These are phyloP conservation scores for Eutrigla gurnardus DNA, from an alignment of 2,797 vertebrate species.

Conservation along the genomic window DNA sequence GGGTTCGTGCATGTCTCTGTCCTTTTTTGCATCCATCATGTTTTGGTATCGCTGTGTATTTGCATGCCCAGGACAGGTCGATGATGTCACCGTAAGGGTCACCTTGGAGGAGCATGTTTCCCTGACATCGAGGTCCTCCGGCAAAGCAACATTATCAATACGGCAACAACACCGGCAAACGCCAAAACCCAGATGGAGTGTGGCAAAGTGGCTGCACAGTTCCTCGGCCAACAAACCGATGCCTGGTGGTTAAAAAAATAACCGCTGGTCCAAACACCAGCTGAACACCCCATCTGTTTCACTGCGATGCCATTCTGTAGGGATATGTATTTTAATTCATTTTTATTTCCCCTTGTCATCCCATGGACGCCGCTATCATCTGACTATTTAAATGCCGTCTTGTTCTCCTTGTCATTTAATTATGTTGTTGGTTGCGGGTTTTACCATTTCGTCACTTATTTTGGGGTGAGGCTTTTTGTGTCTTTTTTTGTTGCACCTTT, in stretches of 20 bases:
- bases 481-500: background rate
- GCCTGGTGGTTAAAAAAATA: slow-evolving; percentile 67
- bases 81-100: slow-evolving; percentile 6
- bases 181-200: slow-evolving; percentile 42
- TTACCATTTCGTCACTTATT: slow-evolving; percentile 13
- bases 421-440: slow-evolving; percentile 12
- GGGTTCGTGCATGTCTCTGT: background rate
- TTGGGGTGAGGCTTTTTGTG: background rate
- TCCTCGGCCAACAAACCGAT: slow-evolving; percentile 64
- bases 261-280: slow-evolving; percentile 62
- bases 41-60: background rate
- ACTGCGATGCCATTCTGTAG: slow-evolving; percentile 58
- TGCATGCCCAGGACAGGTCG: background rate
- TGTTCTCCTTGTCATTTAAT: slow-evolving; percentile 30
- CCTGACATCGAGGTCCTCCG: slow-evolving; percentile 15
- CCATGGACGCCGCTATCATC: slow-evolving; percentile 6
- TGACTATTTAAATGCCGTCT: slow-evolving; percentile 5
- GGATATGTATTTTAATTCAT: slow-evolving; percentile 59
- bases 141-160: slow-evolving; percentile 33
- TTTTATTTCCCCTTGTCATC: slow-evolving; percentile 59
- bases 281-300: slow-evolving; percentile 78
- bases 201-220: slow-evolving; percentile 52
- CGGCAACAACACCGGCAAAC: slow-evolving; percentile 41
- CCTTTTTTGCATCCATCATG: background rate
- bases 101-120: slow-evolving; percentile 7